Percentiles rank a stretch among this genome's conserved stretches.
These are phyloP conservation scores for Dasyprocta punctata DNA, from an alignment of 2,113 vertebrate genomes.

Conservation along the genomic window DNA sequence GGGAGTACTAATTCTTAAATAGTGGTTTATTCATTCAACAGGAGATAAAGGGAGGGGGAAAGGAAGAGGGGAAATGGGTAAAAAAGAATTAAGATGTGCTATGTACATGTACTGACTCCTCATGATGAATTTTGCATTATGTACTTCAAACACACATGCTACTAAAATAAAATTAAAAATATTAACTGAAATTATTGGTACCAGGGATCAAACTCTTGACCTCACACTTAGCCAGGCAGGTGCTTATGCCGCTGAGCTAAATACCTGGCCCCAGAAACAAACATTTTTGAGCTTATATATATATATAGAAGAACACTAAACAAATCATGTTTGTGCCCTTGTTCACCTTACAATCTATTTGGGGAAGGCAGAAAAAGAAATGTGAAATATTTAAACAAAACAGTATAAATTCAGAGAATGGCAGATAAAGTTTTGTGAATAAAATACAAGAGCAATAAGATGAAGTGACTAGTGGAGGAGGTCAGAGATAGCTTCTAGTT, in stretches of 20 bases:
- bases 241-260: too few relatives aligned
- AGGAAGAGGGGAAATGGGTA: background rate
- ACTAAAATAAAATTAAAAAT: background rate
- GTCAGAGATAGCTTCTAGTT: background rate
- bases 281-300: background rate
- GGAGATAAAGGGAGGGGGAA: background rate
- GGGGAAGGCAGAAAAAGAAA: background rate
- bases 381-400: background rate
- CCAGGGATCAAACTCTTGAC: too few relatives aligned
- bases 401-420: background rate
- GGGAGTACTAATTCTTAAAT: background rate
- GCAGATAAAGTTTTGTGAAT: background rate
- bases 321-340: background rate
- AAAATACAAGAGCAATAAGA: background rate
- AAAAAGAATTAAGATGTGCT: too few relatives aligned
- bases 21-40: background rate
- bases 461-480: background rate
- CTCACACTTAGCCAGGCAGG: too few relatives aligned
- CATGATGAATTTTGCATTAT: too few relatives aligned
- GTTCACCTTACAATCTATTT: background rate
- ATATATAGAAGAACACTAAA: background rate
- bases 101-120: too few relatives aligned
- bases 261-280: too few relatives aligned
- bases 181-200: too few relatives aligned
- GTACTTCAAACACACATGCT: too few relatives aligned